Percentiles rank a stretch among this genome's conserved stretches.
phyloP scores from a whole-genome alignment of 2,797 vertebrate genomes.

The Sebastolobus alascanus region DNA sequence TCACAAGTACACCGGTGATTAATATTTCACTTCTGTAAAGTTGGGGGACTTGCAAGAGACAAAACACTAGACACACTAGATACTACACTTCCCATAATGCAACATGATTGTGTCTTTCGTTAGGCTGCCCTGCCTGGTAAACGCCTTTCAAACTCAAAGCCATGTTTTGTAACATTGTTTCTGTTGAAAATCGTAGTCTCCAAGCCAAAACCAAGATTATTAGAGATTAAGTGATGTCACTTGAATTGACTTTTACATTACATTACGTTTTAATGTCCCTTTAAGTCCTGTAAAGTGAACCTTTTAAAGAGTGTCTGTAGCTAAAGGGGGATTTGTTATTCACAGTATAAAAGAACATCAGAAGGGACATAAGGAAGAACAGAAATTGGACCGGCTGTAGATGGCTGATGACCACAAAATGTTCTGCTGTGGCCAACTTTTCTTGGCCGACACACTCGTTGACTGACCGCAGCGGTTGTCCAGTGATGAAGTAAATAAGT shows the following conservation, averaged over 20 bases:
- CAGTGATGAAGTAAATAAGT: background rate
- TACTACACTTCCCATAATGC: no score
- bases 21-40: no score
- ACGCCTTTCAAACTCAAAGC: fast-evolving
- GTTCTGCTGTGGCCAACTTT: background rate
- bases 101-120: no score
- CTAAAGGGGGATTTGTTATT: background rate
- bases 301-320: background rate
- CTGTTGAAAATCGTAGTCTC: background rate
- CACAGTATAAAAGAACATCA: slow-evolving; percentile 3
- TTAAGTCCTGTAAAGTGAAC: background rate
- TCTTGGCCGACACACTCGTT: background rate
- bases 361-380: background rate
- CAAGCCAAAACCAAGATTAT: background rate
- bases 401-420: background rate
- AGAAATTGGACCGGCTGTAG: background rate
- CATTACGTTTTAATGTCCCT: background rate
- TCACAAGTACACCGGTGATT: no score
- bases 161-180: no score
- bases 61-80: no score
- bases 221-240: background rate
- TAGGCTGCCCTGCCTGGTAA: no score
- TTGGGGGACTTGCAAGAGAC: no score
- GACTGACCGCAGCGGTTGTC: background rate
- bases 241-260: background rate